These are phyloP conservation scores for Channa argus DNA, from an alignment of 2,113 vertebrate genomes.

Conservation along the genomic window DNA sequence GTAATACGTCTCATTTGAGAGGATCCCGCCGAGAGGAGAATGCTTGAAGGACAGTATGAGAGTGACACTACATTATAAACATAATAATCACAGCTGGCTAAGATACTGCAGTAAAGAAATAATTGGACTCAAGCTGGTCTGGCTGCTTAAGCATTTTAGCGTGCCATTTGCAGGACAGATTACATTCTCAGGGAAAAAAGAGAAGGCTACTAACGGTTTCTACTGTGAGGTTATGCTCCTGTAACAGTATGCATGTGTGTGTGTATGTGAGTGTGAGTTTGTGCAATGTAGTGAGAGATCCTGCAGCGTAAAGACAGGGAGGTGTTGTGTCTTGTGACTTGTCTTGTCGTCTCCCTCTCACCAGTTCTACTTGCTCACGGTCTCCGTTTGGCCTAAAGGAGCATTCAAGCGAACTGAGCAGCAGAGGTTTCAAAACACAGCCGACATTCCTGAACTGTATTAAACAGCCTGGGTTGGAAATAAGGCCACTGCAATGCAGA, in stretches of 20 bases:
- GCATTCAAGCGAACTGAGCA: constrained; percentile 38
- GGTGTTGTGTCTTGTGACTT: constrained; percentile 46
- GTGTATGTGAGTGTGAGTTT: constrained; percentile 33
- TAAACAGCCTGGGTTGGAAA: constrained; percentile 39
- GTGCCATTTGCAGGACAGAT: constrained; percentile 67
- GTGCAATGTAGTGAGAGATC: constrained; percentile 54
- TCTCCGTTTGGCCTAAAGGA: constrained; percentile 38
- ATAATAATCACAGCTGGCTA: constrained; percentile 80
- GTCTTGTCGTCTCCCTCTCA: constrained; percentile 12
- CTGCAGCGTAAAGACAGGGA: constrained; percentile 48
- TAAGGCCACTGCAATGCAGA: constrained; percentile 46
- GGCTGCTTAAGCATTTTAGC: constrained; percentile 71
- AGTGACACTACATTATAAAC: constrained; percentile 79
- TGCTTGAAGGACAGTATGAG: constrained; percentile 75
- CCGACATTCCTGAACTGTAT: constrained; percentile 35
- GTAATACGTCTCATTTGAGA: constrained; percentile 78
- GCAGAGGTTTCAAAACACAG: constrained; percentile 33
- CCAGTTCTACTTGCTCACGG: constrained; percentile 9
- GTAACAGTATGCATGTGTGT: constrained; percentile 25
- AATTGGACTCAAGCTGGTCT: constrained; percentile 78
- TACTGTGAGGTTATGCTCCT: constrained; percentile 49
- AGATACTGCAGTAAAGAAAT: constrained; percentile 72
- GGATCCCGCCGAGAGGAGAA: constrained; percentile 68
- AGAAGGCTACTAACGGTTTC: constrained; percentile 25
- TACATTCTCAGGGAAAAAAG: constrained; percentile 32